phyloP scores from a whole-genome alignment of 2,888 invertebrate genomes.

The Furcula furcula region DNA sequence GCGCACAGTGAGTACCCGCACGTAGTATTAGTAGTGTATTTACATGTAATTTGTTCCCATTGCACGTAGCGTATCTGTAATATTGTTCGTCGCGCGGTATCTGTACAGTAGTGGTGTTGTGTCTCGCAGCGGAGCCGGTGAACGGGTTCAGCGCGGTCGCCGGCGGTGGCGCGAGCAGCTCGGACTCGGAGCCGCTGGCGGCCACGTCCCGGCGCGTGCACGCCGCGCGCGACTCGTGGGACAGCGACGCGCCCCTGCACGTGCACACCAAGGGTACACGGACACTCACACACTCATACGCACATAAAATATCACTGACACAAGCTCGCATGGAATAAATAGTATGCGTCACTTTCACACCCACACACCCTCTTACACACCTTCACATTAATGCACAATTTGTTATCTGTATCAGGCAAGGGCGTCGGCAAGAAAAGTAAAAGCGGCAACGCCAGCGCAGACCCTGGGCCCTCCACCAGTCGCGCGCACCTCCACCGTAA shows the following conservation, averaged over 20 bases:
- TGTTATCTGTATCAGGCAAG: constrained; percentile 47
- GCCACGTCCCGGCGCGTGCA: constrained; percentile 49
- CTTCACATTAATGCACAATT: no score
- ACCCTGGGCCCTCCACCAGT: constrained; percentile 37
- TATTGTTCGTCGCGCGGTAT: not conserved
- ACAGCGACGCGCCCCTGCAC: constrained; percentile 66
- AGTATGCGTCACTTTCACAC: no score
- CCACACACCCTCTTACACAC: no score
- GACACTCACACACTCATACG: not conserved
- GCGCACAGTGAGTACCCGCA: no score
- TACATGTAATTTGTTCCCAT: no score
- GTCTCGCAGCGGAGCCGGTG: not conserved
- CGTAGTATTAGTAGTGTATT: no score
- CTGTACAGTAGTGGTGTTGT: not conserved
- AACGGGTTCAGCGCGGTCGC: constrained; percentile 12
- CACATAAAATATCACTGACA: no score
- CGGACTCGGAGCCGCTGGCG: constrained; percentile 54
- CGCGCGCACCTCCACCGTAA: constrained; percentile 11
- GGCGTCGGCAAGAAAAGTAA: constrained; percentile 74
- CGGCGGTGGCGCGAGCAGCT: constrained; percentile 31
- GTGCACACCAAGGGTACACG: constrained; percentile 48
- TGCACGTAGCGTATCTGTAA: no score
- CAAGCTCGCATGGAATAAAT: no score
- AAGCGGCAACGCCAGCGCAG: constrained; percentile 42
- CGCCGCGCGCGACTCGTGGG: constrained; percentile 54